Conservation (phyloP, 2,113 vertebrate genomes). For the Nerophis ophidion region DNA sequence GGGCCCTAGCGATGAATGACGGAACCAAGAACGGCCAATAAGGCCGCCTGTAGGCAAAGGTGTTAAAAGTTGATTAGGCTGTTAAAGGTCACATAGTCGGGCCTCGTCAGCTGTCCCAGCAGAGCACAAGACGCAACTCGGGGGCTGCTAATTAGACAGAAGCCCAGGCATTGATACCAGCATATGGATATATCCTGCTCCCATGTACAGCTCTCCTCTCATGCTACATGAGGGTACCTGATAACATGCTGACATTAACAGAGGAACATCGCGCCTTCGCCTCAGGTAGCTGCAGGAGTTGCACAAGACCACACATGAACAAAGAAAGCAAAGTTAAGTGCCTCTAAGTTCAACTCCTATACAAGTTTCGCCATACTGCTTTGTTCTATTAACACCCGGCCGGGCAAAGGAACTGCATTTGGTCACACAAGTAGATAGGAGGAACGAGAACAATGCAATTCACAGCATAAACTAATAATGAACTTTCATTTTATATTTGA, state of each 20-base stretch:
- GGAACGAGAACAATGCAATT: no score
- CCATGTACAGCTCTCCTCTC: conserved; percentile 26
- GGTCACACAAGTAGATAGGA: no score
- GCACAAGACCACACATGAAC: conserved; percentile 8
- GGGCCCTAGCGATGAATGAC: conserved; percentile 29
- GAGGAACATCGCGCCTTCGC: conserved; percentile 28
- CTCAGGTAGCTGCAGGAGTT: conserved; percentile 33
- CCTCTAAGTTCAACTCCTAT: background rate
- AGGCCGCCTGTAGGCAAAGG: conserved; percentile 58
- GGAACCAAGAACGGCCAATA: conserved; percentile 52
- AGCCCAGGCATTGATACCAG: conserved; percentile 41
- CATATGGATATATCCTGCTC: conserved; percentile 48
- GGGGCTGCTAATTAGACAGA: conserved; percentile 72
- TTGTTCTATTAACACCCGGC: conserved; percentile 15
- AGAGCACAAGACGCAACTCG: conserved; percentile 52
- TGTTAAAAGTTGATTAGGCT: conserved; percentile 80
- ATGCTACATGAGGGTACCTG: conserved; percentile 19
- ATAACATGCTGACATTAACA: conserved; percentile 44
- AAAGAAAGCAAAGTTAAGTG: conserved; percentile 14
- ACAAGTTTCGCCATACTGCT: conserved; percentile 35
- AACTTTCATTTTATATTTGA: no score
- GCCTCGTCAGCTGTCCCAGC: conserved; percentile 66
- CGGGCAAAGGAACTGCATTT: background rate
- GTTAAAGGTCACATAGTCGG: conserved; percentile 75
- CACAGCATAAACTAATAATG: no score